Percentiles rank a stretch among this genome's conserved stretches.
phyloP scores from a whole-genome alignment of 2,888 invertebrate genomes.

The Patella depressa region DNA sequence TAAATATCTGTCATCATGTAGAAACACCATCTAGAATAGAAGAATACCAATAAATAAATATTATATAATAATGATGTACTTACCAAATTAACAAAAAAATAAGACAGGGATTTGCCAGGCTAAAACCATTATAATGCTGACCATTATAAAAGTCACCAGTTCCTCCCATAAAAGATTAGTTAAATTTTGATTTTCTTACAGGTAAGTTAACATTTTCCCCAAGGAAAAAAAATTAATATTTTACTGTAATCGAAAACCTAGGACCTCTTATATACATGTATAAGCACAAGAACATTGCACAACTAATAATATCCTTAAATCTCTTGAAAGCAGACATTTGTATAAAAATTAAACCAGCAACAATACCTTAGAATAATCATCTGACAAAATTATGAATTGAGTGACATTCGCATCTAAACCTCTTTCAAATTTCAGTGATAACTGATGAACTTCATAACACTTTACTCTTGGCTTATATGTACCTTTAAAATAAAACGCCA shows the following conservation, averaged over 20 bases:
- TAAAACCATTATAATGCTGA: too few species aligned
- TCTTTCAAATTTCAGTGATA: slow-evolving; percentile 97
- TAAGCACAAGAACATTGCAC: too few species aligned
- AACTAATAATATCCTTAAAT: neutral
- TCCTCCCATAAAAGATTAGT: too few species aligned
- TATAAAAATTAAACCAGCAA: neutral
- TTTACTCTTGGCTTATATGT: slow-evolving; percentile 94
- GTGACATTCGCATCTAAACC: slow-evolving; percentile 97
- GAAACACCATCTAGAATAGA: slow-evolving; percentile 81
- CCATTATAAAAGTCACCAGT: too few species aligned
- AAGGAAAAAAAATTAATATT: neutral
- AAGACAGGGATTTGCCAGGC: too few species aligned
- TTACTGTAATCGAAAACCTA: neutral
- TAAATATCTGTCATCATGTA: slow-evolving; percentile 91
- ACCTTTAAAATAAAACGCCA: slow-evolving; percentile 59
- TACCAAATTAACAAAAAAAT: too few species aligned
- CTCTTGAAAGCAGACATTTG: neutral
- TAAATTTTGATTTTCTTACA: too few species aligned
- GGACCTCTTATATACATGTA: too few species aligned
- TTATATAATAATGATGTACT: too few species aligned
- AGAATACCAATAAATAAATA: neutral
- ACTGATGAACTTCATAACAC: slow-evolving; percentile 95
- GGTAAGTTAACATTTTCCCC: too few species aligned
- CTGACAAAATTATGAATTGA: slow-evolving; percentile 91
- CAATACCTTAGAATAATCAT: slow-evolving; percentile 93